A percentile compares a stretch with the other conserved stretches of the same genome.
Evolutionary conservation across 2,888 invertebrate species (phyloP).

Genomic region (Odontomyia ornata): DNA sequence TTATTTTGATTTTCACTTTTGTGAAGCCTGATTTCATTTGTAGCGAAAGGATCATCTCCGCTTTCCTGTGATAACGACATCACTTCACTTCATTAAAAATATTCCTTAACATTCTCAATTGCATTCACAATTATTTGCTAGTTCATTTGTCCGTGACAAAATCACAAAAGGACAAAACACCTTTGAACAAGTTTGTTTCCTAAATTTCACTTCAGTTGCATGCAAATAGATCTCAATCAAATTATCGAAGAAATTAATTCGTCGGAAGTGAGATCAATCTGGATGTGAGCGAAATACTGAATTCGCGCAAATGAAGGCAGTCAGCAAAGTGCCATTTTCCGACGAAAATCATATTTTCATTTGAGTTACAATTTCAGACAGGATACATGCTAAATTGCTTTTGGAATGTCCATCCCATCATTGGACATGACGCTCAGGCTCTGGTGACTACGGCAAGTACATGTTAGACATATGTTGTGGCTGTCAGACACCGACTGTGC

Average conservation of each 20-base stretch:
- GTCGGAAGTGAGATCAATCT: conserved; percentile 37
- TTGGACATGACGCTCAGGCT: background rate
- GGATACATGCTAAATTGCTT: conserved; percentile 50
- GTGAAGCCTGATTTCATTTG: too few relatives aligned
- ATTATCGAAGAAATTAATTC: conserved; percentile 27
- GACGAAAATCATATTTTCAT: conserved; percentile 50
- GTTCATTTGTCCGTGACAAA: too few relatives aligned
- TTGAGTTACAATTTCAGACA: conserved; percentile 50
- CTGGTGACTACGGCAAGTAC: conserved; percentile 22
- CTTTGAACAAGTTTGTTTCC: too few relatives aligned
- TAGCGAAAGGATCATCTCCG: too few relatives aligned
- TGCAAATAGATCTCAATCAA: background rate
- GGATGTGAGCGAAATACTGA: background rate
- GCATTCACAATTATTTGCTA: too few relatives aligned
- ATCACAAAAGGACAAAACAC: too few relatives aligned
- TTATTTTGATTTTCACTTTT: too few relatives aligned
- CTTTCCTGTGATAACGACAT: too few relatives aligned
- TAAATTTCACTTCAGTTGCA: too few relatives aligned
- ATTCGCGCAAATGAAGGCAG: conserved; percentile 34
- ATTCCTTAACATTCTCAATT: too few relatives aligned
- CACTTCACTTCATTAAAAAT: too few relatives aligned
- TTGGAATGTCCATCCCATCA: conserved; percentile 44
- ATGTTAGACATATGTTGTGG: conserved; percentile 41
- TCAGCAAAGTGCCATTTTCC: conserved; percentile 46
- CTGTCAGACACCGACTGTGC: background rate